phyloP scores from a whole-genome alignment of 35 echinoderm and acorn worm species.

The Heliocidaris tuberculata region DNA sequence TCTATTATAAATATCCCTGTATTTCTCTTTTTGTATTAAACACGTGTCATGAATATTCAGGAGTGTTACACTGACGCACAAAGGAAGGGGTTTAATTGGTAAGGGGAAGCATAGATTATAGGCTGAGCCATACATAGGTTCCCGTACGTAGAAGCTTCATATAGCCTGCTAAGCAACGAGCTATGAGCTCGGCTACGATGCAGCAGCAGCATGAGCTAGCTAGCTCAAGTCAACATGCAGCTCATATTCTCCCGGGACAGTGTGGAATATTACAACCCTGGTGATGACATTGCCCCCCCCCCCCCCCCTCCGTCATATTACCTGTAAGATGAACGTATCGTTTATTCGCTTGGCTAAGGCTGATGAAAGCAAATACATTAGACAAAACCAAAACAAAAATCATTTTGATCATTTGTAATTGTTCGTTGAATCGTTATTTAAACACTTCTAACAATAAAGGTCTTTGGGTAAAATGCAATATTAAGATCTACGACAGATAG shows the following conservation, averaged over 20 bases:
- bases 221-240: not conserved
- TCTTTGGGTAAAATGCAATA: not conserved
- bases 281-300: not conserved
- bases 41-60: slow-evolving; percentile 30
- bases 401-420: not conserved
- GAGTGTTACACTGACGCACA: slow-evolving; percentile 26
- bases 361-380: not conserved
- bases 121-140: not conserved
- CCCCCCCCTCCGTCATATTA: not conserved
- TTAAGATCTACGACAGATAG: not conserved
- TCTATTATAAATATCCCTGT: slow-evolving; percentile 12
- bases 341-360: not conserved
- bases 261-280: not conserved
- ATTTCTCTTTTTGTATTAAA: not conserved
- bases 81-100: slow-evolving; percentile 43
- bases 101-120: slow-evolving; percentile 30
- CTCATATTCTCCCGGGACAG: not conserved
- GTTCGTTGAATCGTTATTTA: not conserved
- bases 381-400: not conserved
- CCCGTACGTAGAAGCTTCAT: not conserved
- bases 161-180: not conserved
- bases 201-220: not conserved
- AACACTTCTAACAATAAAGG: too few species aligned
- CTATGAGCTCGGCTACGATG: not conserved
- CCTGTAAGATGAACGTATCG: not conserved